phyloP scores from a whole-genome alignment of 2,797 vertebrate species.

The Cirrhinus mrigala region DNA sequence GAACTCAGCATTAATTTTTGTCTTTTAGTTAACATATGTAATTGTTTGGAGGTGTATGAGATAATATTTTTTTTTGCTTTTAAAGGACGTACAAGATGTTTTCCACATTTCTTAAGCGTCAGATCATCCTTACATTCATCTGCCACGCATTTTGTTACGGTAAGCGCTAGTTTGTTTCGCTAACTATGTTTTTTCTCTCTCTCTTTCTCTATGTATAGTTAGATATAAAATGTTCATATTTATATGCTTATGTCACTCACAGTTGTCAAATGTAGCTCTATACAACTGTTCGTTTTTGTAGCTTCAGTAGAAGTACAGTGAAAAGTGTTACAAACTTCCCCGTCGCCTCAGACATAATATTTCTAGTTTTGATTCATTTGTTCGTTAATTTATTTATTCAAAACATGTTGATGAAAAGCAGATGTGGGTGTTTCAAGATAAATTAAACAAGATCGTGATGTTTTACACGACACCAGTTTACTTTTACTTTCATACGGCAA shows the following conservation, averaged over 20 bases:
- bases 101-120: not conserved
- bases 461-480: not conserved
- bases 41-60: not conserved
- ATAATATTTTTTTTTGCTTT: not conserved
- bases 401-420: not conserved
- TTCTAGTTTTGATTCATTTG: not conserved
- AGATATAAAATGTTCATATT: not conserved
- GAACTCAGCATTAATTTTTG: not conserved
- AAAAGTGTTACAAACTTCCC: not conserved
- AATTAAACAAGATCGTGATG: not conserved
- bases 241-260: not conserved
- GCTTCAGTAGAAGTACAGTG: not conserved
- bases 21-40: not conserved
- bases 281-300: not conserved
- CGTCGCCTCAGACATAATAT: not conserved
- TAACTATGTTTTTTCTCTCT: not conserved
- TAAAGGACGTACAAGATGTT: not conserved
- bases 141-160: slow-evolving; percentile 11
- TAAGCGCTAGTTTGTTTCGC: not conserved
- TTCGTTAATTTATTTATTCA: not conserved
- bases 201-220: not conserved
- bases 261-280: not conserved
- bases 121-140: not conserved
- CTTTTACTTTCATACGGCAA: not conserved
- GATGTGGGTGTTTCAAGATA: not conserved